A percentile compares a stretch with the other conserved stretches of the same genome.
These are phyloP conservation scores for Crossocerus cetratus DNA, from an alignment of 2,888 invertebrate genomes.

Conservation along the genomic window DNA sequence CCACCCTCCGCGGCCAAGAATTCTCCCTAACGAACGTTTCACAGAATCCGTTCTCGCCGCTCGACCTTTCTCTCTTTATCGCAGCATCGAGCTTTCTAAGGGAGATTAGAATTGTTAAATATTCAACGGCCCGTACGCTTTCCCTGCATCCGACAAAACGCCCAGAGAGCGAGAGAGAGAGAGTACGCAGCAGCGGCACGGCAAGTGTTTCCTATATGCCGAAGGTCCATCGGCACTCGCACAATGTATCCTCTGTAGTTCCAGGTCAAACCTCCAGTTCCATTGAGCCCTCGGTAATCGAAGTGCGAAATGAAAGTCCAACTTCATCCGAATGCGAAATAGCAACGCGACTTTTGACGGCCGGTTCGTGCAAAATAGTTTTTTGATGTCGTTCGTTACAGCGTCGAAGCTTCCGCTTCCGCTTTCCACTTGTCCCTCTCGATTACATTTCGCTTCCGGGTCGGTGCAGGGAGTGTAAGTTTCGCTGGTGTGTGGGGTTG, in stretches of 20 bases:
- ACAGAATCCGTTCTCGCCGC: not conserved
- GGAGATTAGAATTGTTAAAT: constrained; percentile 42
- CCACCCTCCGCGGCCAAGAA: not conserved
- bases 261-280: too few relatives aligned
- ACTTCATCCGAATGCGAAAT: constrained; percentile 33
- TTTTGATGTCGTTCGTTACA: constrained; percentile 47
- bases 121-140: constrained; percentile 24
- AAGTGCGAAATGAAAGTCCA: too few relatives aligned
- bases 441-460: constrained; percentile 8
- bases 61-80: not conserved
- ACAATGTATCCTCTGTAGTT: too few relatives aligned
- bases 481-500: constrained; percentile 39
- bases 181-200: too few relatives aligned
- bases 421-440: constrained; percentile 17
- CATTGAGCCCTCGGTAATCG: too few relatives aligned
- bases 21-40: constrained; percentile 7
- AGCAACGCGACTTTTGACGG: constrained; percentile 3
- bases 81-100: not conserved
- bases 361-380: constrained; percentile 34
- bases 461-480: constrained; percentile 37
- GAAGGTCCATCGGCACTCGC: too few relatives aligned
- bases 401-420: constrained; percentile 14
- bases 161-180: too few relatives aligned
- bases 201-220: too few relatives aligned
- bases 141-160: constrained; percentile 12